A percentile compares a stretch with the other conserved stretches of the same genome.
These are phyloP conservation scores for Onthophagus sagittarius DNA, from an alignment of 2,888 invertebrate species.

Conservation along the genomic window DNA sequence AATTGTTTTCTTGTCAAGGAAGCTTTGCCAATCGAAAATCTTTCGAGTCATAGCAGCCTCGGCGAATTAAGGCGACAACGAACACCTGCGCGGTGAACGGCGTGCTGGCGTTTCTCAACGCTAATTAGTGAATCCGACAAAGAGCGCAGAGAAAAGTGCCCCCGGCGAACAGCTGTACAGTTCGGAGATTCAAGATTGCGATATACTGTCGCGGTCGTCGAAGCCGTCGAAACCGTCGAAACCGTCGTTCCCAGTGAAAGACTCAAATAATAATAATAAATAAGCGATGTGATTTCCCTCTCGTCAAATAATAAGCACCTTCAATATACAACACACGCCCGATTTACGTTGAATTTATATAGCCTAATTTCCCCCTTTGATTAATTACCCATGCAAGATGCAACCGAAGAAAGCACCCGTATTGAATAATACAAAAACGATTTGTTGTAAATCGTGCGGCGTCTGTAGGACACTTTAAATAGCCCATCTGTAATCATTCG, in stretches of 20 bases:
- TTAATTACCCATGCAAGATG: not conserved
- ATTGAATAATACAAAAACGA: not conserved
- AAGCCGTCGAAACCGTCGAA: not conserved
- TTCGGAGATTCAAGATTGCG: constrained; percentile 17
- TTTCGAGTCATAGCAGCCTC: constrained; percentile 18
- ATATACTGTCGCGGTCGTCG: constrained; percentile 7
- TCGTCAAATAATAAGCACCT: not conserved
- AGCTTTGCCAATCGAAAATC: not conserved
- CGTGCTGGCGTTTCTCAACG: constrained; percentile 32
- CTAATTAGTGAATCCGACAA: constrained; percentile 34
- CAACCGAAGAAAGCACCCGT: not conserved
- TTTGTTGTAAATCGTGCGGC: not conserved
- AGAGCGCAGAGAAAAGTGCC: constrained; percentile 22
- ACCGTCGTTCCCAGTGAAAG: not conserved
- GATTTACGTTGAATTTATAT: not conserved
- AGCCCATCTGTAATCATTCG: not conserved
- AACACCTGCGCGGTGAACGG: constrained; percentile 37
- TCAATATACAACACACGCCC: not conserved
- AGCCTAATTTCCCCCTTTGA: not conserved
- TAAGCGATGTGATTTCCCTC: not conserved
- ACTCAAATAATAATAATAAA: not conserved
- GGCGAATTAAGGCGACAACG: constrained; percentile 34
- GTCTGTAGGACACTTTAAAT: not conserved
- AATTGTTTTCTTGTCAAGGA: not conserved
- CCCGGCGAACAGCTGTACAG: constrained; percentile 20